These are phyloP conservation scores for Potorous gilbertii DNA, from an alignment of 2,797 vertebrate genomes.

Conservation along the genomic window DNA sequence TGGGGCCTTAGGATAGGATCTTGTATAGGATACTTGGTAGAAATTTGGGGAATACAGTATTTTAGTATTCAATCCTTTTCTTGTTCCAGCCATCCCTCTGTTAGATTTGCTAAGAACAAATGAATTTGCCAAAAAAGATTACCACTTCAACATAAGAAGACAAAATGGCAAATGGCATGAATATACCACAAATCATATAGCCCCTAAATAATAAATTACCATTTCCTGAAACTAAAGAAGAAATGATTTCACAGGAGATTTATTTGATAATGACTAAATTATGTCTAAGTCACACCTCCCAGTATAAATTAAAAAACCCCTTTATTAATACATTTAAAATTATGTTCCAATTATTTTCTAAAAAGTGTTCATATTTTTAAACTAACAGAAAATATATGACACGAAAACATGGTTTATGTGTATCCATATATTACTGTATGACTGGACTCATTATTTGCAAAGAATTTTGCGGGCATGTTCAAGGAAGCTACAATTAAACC, in stretches of 20 bases:
- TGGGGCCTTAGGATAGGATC: no score
- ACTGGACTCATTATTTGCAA: constrained; percentile 12
- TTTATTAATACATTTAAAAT: constrained; percentile 5
- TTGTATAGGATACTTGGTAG: no score
- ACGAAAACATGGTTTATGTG: constrained; percentile 4
- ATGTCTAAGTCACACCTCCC: background rate
- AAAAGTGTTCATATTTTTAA: constrained; percentile 38
- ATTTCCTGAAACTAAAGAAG: constrained; percentile 32
- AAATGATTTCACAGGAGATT: background rate
- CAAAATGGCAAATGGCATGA: constrained; percentile 20
- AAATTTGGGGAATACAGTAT: no score
- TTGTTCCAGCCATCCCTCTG: no score
- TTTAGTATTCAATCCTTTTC: no score
- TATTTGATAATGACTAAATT: background rate
- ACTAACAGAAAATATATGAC: constrained; percentile 15
- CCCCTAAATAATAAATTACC: constrained; percentile 21
- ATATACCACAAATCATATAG: constrained; percentile 18
- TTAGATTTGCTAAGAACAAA: background rate
- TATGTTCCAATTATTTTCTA: background rate
- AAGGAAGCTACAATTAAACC: constrained; percentile 20
- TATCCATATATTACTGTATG: constrained; percentile 1
- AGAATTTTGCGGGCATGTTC: background rate
- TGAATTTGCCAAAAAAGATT: background rate
- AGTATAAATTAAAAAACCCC: background rate
- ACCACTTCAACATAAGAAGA: background rate